Evolutionary conservation across 1,140 invertebrate species (phyloP).

Genomic region (Plutomurus gul): DNA sequence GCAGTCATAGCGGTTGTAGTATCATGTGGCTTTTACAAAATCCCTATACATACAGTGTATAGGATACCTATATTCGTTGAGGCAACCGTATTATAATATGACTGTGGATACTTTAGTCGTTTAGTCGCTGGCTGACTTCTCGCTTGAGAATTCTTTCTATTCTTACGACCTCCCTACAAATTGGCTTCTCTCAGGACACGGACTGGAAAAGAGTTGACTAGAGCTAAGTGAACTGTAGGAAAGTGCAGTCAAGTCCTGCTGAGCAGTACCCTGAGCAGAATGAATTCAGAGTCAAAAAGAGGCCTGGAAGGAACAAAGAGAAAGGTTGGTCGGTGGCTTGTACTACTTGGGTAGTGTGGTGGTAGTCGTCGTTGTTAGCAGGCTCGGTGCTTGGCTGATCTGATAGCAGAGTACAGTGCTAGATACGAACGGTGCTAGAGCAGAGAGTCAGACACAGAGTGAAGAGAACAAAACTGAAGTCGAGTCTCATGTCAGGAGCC

Average conservation of each 20-base stretch:
- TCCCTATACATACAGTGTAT: no score
- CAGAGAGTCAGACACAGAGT: no score
- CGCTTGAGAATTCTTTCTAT: slow-evolving; percentile 21
- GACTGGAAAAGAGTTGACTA: neutral
- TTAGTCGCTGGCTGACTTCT: neutral
- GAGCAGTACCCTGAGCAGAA: neutral
- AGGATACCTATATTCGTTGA: no score
- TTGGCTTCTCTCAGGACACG: slow-evolving; percentile 18
- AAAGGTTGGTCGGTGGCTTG: neutral
- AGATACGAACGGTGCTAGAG: neutral
- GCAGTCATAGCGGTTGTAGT: no score
- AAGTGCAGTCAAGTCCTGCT: neutral
- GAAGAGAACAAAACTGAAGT: neutral
- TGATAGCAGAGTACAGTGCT: neutral
- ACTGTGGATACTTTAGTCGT: slow-evolving; percentile 3
- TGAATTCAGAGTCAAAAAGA: neutral
- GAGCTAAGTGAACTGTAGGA: neutral
- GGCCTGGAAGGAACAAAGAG: slow-evolving; percentile 6
- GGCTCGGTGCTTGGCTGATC: neutral
- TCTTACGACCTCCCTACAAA: slow-evolving; percentile 23
- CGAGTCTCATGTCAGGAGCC: slow-evolving; percentile 18
- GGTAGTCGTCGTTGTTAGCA: neutral
- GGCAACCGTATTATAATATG: neutral
- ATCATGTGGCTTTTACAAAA: no score
- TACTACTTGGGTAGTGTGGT: neutral